Evolutionary conservation across 2,797 vertebrate species (phyloP).

Genomic region (Huso huso): DNA sequence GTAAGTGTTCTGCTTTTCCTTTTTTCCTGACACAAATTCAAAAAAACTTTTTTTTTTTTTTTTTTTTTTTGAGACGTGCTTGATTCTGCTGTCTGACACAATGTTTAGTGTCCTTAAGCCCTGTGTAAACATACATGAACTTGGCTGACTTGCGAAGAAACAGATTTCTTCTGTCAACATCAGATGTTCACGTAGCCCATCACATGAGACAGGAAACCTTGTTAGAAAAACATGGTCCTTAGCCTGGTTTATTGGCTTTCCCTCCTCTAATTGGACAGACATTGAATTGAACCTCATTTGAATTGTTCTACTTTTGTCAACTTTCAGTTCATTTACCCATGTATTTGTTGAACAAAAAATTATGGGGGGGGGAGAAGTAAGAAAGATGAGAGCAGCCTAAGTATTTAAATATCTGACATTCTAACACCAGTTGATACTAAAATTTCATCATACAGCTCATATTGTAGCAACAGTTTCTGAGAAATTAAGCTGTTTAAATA

Average conservation of each 20-base stretch:
- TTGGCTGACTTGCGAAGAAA: constrained; percentile 35
- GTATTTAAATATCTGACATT: no score
- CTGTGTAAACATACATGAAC: constrained; percentile 25
- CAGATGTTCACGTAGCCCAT: constrained; percentile 46
- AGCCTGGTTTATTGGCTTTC: no score
- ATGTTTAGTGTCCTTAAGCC: constrained; percentile 12
- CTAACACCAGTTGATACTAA: no score
- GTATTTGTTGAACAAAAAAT: no score
- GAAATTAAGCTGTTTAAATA: background rate
- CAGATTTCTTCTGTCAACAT: constrained; percentile 34
- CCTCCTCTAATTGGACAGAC: no score
- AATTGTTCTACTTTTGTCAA: no score
- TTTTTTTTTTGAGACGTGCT: constrained; percentile 27
- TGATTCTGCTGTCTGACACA: constrained; percentile 15
- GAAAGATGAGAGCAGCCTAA: no score
- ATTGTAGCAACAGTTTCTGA: background rate
- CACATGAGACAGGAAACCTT: background rate
- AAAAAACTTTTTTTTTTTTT: constrained; percentile 7
- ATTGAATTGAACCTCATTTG: no score
- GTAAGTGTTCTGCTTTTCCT: constrained; percentile 33
- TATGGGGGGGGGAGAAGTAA: no score
- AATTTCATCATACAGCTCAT: no score
- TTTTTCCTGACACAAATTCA: background rate
- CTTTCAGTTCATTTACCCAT: no score
- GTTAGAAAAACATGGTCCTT: background rate